phyloP scores from a whole-genome alignment of 2,888 invertebrate genomes.

The Eretmocerus hayati region DNA sequence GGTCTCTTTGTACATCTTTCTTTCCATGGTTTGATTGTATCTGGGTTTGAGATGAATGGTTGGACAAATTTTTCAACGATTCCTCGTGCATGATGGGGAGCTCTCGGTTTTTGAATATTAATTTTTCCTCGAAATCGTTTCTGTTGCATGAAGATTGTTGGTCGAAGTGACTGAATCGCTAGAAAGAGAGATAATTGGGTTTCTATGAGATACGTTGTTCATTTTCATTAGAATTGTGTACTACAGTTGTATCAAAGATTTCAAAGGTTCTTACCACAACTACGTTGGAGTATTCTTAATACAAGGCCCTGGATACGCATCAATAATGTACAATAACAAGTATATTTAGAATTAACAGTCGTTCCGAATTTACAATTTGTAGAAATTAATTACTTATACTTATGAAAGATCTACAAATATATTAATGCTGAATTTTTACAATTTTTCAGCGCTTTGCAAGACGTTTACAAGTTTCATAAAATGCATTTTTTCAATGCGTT shows the following conservation, averaged over 20 bases:
- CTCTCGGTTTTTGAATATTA: slow-evolving; percentile 67
- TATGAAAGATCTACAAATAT: slow-evolving; percentile 9
- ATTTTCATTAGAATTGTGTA: not conserved
- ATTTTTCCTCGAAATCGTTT: slow-evolving; percentile 69
- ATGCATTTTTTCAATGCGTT: slow-evolving; percentile 18
- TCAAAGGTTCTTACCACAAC: too few species aligned
- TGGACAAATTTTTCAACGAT: slow-evolving; percentile 59
- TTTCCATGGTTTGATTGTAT: slow-evolving; percentile 28
- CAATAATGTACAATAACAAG: slow-evolving; percentile 21
- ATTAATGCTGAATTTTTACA: slow-evolving; percentile 16
- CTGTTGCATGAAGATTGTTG: slow-evolving; percentile 44
- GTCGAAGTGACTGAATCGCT: slow-evolving; percentile 36
- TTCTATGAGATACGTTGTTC: too few species aligned
- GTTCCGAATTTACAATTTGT: slow-evolving; percentile 22
- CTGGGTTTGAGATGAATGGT: slow-evolving; percentile 55
- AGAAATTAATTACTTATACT: not conserved
- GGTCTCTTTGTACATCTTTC: slow-evolving; percentile 48
- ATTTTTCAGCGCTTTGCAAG: slow-evolving; percentile 17
- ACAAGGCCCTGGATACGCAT: slow-evolving; percentile 15
- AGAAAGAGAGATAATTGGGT: slow-evolving; percentile 26
- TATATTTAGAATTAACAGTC: slow-evolving; percentile 22
- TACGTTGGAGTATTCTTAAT: slow-evolving; percentile 8
- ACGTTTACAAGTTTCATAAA: slow-evolving; percentile 18
- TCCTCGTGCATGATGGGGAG: slow-evolving; percentile 64
- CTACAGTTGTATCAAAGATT: slow-evolving; percentile 15